Percentiles rank a stretch among this genome's conserved stretches.
phyloP scores from a whole-genome alignment of 2,113 vertebrate genomes.

The Calonectris borealis region DNA sequence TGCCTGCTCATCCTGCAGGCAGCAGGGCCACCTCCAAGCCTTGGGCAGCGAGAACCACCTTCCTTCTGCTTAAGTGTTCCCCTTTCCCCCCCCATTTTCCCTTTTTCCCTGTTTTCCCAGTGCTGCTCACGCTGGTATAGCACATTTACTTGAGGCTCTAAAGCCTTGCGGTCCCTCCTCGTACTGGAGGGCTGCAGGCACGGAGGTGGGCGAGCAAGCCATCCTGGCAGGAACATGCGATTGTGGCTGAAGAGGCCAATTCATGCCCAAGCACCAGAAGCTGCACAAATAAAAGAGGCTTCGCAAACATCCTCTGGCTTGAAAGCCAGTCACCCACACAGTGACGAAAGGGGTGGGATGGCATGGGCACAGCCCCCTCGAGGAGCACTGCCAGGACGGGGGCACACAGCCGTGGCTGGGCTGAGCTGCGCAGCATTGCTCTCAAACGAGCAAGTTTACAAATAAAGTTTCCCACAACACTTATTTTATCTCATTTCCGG shows the following conservation, averaged over 20 bases:
- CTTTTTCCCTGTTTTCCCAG: not conserved
- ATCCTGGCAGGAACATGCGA: accelerated
- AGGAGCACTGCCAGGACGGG: not conserved
- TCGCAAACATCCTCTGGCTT: not conserved
- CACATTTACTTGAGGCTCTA: not conserved
- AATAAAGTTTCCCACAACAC: not conserved
- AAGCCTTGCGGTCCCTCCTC: accelerated
- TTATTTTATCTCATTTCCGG: not conserved
- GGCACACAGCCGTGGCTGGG: accelerated
- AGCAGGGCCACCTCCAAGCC: not conserved
- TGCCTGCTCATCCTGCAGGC: not conserved
- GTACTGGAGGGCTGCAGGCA: not conserved
- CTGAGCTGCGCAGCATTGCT: not conserved
- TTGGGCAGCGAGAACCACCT: not conserved
- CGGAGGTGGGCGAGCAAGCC: not conserved
- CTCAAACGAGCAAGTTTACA: not conserved
- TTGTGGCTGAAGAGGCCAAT: not conserved
- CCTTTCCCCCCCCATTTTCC: not conserved
- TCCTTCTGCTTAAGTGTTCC: not conserved
- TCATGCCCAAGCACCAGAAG: not conserved
- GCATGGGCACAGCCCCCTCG: not conserved
- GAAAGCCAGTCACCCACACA: not conserved
- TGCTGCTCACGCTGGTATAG: accelerated
- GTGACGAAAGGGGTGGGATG: not conserved
- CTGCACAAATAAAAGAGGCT: not conserved